These are phyloP conservation scores for Latheticus oryzae DNA, from an alignment of 2,888 invertebrate genomes.

Conservation along the genomic window DNA sequence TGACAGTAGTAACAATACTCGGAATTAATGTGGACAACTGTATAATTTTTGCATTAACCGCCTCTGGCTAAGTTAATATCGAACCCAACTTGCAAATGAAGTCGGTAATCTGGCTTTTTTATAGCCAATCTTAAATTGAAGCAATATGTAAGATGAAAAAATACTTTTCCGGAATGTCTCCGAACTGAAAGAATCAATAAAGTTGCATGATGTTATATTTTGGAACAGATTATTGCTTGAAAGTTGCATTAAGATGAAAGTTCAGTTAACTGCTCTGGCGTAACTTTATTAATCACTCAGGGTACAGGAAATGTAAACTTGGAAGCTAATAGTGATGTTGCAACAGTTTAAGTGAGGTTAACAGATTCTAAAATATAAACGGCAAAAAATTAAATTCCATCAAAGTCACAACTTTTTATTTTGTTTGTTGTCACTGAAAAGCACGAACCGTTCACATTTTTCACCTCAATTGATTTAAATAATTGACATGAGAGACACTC, in stretches of 20 bases:
- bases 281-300: constrained; percentile 29
- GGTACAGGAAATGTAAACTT: constrained; percentile 19
- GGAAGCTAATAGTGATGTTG: too few relatives aligned
- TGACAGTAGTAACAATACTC: constrained; percentile 26
- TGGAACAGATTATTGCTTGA: constrained; percentile 29
- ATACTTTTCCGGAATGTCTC: constrained; percentile 20
- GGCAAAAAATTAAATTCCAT: too few relatives aligned
- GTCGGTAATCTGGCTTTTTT: constrained; percentile 33
- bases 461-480: too few relatives aligned
- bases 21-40: constrained; percentile 28
- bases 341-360: too few relatives aligned
- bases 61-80: constrained; percentile 33
- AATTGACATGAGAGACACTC: too few relatives aligned
- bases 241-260: constrained; percentile 33
- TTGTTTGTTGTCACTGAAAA: too few relatives aligned
- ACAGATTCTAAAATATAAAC: too few relatives aligned
- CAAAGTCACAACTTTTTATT: too few relatives aligned
- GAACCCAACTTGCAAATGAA: constrained; percentile 34
- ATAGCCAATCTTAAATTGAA: constrained; percentile 28
- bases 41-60: constrained; percentile 35
- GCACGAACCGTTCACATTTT: too few relatives aligned
- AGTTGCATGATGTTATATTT: constrained; percentile 21
- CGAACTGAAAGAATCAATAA: constrained; percentile 30
- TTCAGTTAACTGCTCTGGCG: constrained; percentile 16
- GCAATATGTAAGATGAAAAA: constrained; percentile 17